phyloP scores from a whole-genome alignment of 2,888 invertebrate species.

The Drosophila infuscata region DNA sequence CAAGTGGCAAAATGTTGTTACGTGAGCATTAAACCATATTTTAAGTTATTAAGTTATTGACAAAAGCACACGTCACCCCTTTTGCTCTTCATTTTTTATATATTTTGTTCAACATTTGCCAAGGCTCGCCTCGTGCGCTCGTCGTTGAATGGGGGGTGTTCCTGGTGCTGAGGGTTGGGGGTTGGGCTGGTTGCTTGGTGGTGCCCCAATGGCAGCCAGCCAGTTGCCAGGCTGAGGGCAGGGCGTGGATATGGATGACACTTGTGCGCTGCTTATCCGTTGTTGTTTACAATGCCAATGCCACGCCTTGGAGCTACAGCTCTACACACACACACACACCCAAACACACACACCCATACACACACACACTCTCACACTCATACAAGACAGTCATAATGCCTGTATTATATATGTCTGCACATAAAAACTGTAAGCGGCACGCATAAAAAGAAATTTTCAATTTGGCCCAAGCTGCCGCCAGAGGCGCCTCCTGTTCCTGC shows the following conservation, averaged over 20 bases:
- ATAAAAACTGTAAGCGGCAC: conserved; percentile 72
- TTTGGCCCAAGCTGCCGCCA: conserved; percentile 67
- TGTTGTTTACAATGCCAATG: conserved; percentile 76
- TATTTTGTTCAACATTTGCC: conserved; percentile 1
- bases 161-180: background rate
- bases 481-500: conserved; percentile 14
- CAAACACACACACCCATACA: conserved; percentile 14
- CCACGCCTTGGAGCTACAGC: conserved; percentile 63
- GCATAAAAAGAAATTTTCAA: conserved; percentile 74
- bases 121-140: conserved; percentile 8
- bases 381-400: conserved; percentile 45
- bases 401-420: conserved; percentile 69
- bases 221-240: conserved; percentile 30
- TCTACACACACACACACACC: conserved; percentile 31
- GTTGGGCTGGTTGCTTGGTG: background rate
- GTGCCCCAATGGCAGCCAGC: conserved; percentile 10
- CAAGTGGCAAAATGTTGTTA: conserved; percentile 81
- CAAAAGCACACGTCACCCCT: conserved; percentile 75
- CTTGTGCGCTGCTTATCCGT: conserved; percentile 77
- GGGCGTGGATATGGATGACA: conserved; percentile 66
- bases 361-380: conserved; percentile 13
- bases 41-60: conserved; percentile 82
- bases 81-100: conserved; percentile 10
- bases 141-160: conserved; percentile 1
- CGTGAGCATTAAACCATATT: conserved; percentile 80